These are phyloP conservation scores for Hydroisotoma schaefferi DNA, from an alignment of 2,888 invertebrate genomes.

Conservation along the genomic window DNA sequence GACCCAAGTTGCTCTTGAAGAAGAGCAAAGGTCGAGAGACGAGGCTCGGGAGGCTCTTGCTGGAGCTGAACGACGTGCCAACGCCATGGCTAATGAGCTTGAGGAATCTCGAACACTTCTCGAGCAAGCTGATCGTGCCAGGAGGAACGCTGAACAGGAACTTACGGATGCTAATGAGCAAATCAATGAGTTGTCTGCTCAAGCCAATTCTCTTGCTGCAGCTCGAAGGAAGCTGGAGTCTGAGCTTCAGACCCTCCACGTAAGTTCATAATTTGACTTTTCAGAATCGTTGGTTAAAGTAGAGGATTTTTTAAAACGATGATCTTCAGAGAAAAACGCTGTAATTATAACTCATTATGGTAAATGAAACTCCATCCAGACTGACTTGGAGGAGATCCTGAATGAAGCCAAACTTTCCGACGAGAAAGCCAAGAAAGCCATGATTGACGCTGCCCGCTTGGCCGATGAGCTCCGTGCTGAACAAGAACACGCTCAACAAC, in stretches of 20 bases:
- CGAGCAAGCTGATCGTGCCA: slow-evolving; percentile 97
- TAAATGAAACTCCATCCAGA: slow-evolving; percentile 51
- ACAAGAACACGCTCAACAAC: slow-evolving; percentile 96
- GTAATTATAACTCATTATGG: background rate
- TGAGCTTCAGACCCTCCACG: slow-evolving; percentile 95
- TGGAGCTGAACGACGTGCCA: slow-evolving; percentile 94
- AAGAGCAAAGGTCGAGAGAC: slow-evolving; percentile 96
- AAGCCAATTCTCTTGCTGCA: slow-evolving; percentile 29
- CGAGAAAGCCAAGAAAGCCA: slow-evolving; percentile 97
- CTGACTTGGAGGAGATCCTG: slow-evolving; percentile 96
- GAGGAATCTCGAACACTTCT: slow-evolving; percentile 95
- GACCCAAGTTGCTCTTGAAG: slow-evolving; percentile 90
- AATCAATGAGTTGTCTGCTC: slow-evolving; percentile 77
- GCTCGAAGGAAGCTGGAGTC: slow-evolving; percentile 94
- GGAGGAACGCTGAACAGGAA: slow-evolving; percentile 97
- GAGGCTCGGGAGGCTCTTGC: slow-evolving; percentile 98
- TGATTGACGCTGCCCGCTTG: slow-evolving; percentile 96
- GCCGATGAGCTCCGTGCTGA: slow-evolving; percentile 99
- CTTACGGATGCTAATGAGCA: slow-evolving; percentile 97
- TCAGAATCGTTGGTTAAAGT: background rate
- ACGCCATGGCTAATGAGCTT: slow-evolving; percentile 94
- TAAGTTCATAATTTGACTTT: slow-evolving; percentile 50
- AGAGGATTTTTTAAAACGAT: background rate
- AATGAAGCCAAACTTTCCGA: slow-evolving; percentile 99
- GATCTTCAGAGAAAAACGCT: background rate